Conservation (phyloP, 2,113 vertebrate species). For the Cnemophilus loriae region DNA sequence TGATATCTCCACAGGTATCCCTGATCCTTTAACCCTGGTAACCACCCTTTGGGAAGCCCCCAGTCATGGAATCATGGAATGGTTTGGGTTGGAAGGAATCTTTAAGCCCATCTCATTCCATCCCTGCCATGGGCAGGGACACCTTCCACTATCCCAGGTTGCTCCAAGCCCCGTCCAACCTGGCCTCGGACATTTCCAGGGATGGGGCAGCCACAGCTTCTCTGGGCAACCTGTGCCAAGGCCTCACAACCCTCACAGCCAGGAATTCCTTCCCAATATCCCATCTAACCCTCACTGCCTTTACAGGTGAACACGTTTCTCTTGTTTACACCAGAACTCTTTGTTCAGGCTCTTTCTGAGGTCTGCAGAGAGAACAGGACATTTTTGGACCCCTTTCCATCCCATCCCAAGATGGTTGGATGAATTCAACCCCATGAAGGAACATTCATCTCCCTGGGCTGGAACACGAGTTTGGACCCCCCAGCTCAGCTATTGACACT, state of each 20-base stretch:
- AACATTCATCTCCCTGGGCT: neutral
- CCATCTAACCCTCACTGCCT: neutral
- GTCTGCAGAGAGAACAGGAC: neutral
- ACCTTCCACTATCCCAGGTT: fast-evolving
- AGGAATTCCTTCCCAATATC: neutral
- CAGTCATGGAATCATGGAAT: neutral
- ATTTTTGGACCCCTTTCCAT: neutral
- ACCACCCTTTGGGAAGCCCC: neutral
- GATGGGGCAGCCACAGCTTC: neutral
- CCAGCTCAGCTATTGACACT: neutral
- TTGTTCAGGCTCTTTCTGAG: neutral
- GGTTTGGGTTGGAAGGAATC: neutral
- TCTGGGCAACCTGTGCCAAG: neutral
- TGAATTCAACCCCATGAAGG: neutral
- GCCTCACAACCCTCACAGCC: fast-evolving
- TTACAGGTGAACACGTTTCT: neutral
- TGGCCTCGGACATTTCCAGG: neutral
- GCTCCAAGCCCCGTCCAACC: fast-evolving
- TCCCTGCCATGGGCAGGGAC: neutral
- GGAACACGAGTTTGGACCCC: neutral
- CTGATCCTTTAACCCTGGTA: neutral
- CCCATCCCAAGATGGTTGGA: neutral
- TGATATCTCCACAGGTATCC: neutral
- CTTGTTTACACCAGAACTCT: neutral
- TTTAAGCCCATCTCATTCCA: neutral